phyloP scores from a whole-genome alignment of 2,888 invertebrate genomes.

The Perithous albicinctus region DNA sequence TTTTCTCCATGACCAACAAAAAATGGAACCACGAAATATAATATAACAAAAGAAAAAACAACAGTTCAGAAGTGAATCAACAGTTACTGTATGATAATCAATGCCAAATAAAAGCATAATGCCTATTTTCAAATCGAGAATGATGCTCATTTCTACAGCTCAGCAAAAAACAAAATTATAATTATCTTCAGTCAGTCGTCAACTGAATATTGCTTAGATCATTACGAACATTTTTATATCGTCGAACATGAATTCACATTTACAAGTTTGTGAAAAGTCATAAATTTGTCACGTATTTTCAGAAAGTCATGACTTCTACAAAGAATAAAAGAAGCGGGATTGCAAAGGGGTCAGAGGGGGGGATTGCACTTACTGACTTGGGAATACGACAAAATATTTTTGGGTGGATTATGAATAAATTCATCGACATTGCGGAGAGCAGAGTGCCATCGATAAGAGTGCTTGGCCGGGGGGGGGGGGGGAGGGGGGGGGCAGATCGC shows the following conservation, averaged over 20 bases:
- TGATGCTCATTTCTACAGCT: background rate
- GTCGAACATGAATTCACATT: constrained; percentile 49
- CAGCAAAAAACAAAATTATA: background rate
- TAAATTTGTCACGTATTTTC: constrained; percentile 64
- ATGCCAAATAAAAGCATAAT: background rate
- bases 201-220: constrained; percentile 52
- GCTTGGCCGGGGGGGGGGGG: constrained; percentile 44
- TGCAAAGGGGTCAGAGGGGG: constrained; percentile 5
- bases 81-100: too few relatives aligned
- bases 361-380: constrained; percentile 51
- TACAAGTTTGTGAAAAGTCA: constrained; percentile 43
- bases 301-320: constrained; percentile 49
- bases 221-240: constrained; percentile 54
- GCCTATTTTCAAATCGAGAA: background rate
- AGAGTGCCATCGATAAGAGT: constrained; percentile 61
- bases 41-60: background rate
- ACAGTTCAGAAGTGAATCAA: background rate
- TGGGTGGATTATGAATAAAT: constrained; percentile 81
- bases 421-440: constrained; percentile 74
- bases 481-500: constrained; percentile 65
- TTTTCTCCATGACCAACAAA: too few relatives aligned
- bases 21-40: too few relatives aligned
- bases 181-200: constrained; percentile 48
- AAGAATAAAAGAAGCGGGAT: constrained; percentile 1
- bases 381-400: constrained; percentile 70